A percentile compares a stretch with the other conserved stretches of the same genome.
Conservation (phyloP, 2,888 invertebrate species). For the Hoplodrina ambigua region DNA sequence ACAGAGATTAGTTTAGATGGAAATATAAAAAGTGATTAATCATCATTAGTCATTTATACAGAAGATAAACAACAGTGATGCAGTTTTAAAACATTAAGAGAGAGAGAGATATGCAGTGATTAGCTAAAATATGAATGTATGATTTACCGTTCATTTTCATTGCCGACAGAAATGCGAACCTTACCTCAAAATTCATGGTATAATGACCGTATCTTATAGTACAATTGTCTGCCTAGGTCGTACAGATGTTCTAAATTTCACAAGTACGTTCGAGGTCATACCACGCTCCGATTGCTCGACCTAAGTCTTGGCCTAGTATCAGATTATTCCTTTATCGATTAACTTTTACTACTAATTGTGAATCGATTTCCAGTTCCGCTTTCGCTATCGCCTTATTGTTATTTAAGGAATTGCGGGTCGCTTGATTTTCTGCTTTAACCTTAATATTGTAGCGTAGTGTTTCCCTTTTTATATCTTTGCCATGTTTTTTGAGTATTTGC, state of each 20-base stretch:
- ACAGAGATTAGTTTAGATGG: conserved; percentile 30
- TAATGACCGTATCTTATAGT: conserved; percentile 24
- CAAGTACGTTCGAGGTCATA: conserved; percentile 42
- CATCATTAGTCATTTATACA: conserved; percentile 36
- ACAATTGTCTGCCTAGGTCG: conserved; percentile 36
- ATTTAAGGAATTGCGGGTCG: conserved; percentile 47
- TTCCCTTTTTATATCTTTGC: conserved; percentile 8
- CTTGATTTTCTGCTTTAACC: conserved; percentile 52
- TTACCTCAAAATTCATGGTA: conserved; percentile 17
- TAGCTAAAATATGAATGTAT: not conserved
- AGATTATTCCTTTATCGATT: conserved; percentile 71
- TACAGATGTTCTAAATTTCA: conserved; percentile 40
- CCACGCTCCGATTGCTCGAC: conserved; percentile 59
- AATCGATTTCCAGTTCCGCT: conserved; percentile 72
- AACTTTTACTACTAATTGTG: conserved; percentile 72
- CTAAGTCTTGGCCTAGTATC: conserved; percentile 66
- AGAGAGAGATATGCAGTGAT: not conserved
- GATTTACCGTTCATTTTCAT: not conserved
- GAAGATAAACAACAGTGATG: conserved; percentile 12
- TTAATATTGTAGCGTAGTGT: conserved; percentile 30
- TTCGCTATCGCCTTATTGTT: conserved; percentile 69
- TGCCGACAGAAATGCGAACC: conserved; percentile 3
- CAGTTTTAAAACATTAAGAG: conserved; percentile 8
- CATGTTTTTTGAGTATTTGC: not conserved
- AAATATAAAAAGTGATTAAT: conserved; percentile 41